Conservation (phyloP, 2,113 vertebrate genomes). For the Rhizomys pruinosus region DNA sequence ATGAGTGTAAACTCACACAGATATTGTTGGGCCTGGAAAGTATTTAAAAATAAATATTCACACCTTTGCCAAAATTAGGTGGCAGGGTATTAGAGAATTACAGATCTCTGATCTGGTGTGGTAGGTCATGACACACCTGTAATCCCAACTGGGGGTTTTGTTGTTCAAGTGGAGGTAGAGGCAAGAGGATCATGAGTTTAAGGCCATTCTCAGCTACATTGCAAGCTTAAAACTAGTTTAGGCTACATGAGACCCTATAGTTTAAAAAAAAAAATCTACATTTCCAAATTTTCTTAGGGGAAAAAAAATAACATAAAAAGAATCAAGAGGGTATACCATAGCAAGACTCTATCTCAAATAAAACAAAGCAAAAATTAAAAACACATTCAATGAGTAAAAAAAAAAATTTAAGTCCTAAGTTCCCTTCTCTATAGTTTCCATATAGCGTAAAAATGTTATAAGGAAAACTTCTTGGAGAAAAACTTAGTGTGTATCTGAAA, state of each 20-base stretch:
- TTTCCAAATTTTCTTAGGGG: constrained; percentile 13
- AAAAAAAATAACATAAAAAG: not conserved
- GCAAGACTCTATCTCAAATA: too few species aligned
- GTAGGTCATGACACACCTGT: not conserved
- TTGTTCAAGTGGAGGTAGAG: not conserved
- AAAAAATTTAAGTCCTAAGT: not conserved
- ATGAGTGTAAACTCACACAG: not conserved
- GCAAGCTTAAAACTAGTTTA: not conserved
- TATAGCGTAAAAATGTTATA: not conserved
- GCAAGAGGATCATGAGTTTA: not conserved
- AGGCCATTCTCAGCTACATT: not conserved
- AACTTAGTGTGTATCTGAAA: not conserved
- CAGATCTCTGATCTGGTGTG: not conserved
- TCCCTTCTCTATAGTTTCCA: constrained; percentile 18
- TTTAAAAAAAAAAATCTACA: not conserved
- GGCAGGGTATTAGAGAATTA: not conserved
- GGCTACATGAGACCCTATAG: not conserved
- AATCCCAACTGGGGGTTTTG: not conserved
- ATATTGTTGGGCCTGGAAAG: not conserved
- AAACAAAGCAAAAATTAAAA: too few species aligned
- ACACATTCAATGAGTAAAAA: too few species aligned
- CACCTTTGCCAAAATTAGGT: not conserved
- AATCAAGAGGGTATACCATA: too few species aligned
- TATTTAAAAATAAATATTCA: constrained; percentile 50
- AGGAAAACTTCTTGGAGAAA: constrained; percentile 3